Conservation (phyloP, 2,113 vertebrate genomes). For the Colius striatus region DNA sequence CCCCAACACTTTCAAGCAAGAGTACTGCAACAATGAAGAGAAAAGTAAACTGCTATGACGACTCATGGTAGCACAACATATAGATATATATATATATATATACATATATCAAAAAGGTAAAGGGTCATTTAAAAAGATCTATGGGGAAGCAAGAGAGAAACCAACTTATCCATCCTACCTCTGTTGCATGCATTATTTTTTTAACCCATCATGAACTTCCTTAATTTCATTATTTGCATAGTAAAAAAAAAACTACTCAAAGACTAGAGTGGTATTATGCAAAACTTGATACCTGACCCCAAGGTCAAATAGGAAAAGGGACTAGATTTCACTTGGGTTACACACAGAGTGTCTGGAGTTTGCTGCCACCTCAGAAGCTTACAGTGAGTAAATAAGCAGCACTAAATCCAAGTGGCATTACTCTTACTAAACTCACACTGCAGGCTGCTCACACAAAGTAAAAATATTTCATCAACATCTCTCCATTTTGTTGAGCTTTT, state of each 20-base stretch:
- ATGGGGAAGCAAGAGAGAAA: neutral
- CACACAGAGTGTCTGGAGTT: neutral
- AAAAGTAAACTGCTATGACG: neutral
- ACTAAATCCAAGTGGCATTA: neutral
- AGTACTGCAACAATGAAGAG: neutral
- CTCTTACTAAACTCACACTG: neutral
- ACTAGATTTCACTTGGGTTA: neutral
- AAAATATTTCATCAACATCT: neutral
- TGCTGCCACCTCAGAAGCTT: neutral
- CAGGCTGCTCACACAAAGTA: neutral
- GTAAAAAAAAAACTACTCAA: neutral
- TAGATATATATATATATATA: neutral
- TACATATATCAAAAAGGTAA: neutral
- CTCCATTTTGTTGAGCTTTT: neutral
- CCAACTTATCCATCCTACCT: neutral
- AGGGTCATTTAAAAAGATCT: neutral
- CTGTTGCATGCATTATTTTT: neutral
- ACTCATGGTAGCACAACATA: neutral
- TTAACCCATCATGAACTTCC: accelerated
- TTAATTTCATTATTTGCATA: neutral
- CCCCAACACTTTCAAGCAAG: neutral
- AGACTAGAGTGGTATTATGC: neutral
- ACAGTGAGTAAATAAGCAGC: neutral
- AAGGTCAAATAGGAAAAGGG: neutral
- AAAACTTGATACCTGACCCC: neutral